A percentile compares a stretch with the other conserved stretches of the same genome.
These are phyloP conservation scores for Sorex araneus DNA, from an alignment of 2,113 vertebrate genomes.

Conservation along the genomic window DNA sequence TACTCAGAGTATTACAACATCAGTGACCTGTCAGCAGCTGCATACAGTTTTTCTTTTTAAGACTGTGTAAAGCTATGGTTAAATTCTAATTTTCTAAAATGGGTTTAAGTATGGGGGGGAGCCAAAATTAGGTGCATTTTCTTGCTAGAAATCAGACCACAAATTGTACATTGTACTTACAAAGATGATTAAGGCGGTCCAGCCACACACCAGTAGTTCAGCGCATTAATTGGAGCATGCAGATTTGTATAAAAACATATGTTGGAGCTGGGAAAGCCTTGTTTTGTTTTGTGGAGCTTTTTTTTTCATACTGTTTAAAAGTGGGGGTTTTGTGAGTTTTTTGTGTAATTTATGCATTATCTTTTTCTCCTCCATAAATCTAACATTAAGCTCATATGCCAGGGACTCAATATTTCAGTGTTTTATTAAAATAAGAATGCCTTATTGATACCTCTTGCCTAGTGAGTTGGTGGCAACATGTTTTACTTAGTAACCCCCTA, in stretches of 20 bases:
- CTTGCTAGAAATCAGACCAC: slow-evolving; percentile 77
- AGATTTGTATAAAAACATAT: slow-evolving; percentile 83
- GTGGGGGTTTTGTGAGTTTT: slow-evolving; percentile 32
- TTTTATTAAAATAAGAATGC: slow-evolving; percentile 62
- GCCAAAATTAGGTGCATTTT: slow-evolving; percentile 66
- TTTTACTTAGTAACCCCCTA: slow-evolving; percentile 42
- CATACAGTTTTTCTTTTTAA: slow-evolving; percentile 73
- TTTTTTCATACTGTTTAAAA: slow-evolving; percentile 53
- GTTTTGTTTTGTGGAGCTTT: slow-evolving; percentile 51
- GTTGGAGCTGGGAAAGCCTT: slow-evolving; percentile 46
- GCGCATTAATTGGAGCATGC: slow-evolving; percentile 80
- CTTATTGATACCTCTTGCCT: slow-evolving; percentile 18
- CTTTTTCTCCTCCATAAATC: slow-evolving; percentile 62
- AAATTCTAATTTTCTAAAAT: slow-evolving; percentile 78
- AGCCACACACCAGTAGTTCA: slow-evolving; percentile 67
- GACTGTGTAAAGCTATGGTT: slow-evolving; percentile 79
- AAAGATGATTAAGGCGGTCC: slow-evolving; percentile 76
- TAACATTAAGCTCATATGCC: slow-evolving; percentile 25
- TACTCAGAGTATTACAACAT: slow-evolving; percentile 70
- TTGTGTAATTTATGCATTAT: slow-evolving; percentile 58
- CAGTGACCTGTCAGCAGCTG: slow-evolving; percentile 77
- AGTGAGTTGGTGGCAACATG: background rate
- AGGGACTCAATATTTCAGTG: background rate
- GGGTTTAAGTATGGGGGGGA: slow-evolving; percentile 71
- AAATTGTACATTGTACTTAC: slow-evolving; percentile 75